Base-by-base conservation (phyloP, 2,797 vertebrate genomes). In the Pyrrhura leucotis region DNA sequence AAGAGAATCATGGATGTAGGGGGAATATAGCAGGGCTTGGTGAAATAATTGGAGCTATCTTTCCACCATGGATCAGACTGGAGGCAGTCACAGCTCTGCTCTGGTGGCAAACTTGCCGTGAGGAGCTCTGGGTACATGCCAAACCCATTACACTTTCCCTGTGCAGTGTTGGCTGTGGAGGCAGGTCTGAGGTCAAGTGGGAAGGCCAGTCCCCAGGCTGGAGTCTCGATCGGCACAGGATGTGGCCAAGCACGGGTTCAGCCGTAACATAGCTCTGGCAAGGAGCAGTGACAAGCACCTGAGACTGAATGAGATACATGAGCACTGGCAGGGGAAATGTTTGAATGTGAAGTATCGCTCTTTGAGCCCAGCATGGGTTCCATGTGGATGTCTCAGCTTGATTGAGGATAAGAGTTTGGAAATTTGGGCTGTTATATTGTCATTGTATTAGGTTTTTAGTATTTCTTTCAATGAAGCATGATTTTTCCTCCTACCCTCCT, bases 191-290 rank as follows among this genome's bases (percentile, higher is more conserved):
- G 45, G 29, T 35, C 21, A 39, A 23, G 47, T 0, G 1, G 37
- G 72, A 67, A 62, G 26, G 9, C 29, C 4, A 12, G 10, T 59
- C 51, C 17, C 35, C 33, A 25, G 7, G 28, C 15, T 62, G 39
- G 31, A 40, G 4, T 33, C 14, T 17, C 0, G 1, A 7, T 14
- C 0, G 5, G 25, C 3, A 1, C 0, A 1, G 48, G 28, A 14
- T 1, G 2, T 0, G 6, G 44, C 53, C 29, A 20, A n/a, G 15
- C 37, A 37, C 0, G 1, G 23, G 17, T 51, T 79, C 59, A 28
- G 29, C 29, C n/a, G 9, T 26, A 14, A 26, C 0, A 0, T 16
- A n/a, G n/a, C 56, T 75, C 1, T 8, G 45, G 3, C 0, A 2
- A 56, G 48, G 29, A 78, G 42, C 11, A 39, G 44, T 1, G 6